These are phyloP conservation scores for Enoplosus armatus DNA, from an alignment of 2,797 vertebrate genomes.

Conservation along the genomic window DNA sequence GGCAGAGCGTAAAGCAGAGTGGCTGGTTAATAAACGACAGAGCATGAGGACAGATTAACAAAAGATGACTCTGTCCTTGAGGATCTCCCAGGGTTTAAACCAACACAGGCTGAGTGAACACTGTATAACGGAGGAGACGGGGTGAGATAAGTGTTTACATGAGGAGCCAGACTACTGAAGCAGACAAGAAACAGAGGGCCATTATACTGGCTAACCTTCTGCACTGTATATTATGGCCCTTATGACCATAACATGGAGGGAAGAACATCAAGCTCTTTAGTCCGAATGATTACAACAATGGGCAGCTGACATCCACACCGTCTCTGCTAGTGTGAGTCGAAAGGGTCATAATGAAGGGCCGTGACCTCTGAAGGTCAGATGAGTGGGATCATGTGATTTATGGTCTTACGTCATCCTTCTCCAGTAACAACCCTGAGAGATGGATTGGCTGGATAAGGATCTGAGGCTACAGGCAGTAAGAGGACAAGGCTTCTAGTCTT, in stretches of 20 bases:
- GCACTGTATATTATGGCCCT: constrained; percentile 18
- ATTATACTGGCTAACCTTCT: constrained; percentile 24
- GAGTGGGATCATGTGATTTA: constrained; percentile 57
- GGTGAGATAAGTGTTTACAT: constrained; percentile 62
- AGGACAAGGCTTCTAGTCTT: background rate
- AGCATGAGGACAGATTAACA: constrained; percentile 61
- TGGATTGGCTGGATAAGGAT: constrained; percentile 25
- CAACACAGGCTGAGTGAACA: constrained; percentile 36
- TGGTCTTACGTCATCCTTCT: constrained; percentile 48
- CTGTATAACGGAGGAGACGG: constrained; percentile 31
- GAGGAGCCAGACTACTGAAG: constrained; percentile 38
- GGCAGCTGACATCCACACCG: constrained; percentile 10
- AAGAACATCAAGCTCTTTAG: constrained; percentile 20
- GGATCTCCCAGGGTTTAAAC: constrained; percentile 58
- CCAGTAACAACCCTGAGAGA: constrained; percentile 19
- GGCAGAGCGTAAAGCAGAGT: constrained; percentile 7
- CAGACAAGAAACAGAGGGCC: constrained; percentile 24
- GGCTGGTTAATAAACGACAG: constrained; percentile 68
- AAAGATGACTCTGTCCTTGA: constrained; percentile 64
- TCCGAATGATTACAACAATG: constrained; percentile 1
- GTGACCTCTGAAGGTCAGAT: constrained; percentile 64
- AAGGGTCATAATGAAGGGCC: constrained; percentile 33
- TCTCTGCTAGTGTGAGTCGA: constrained; percentile 3
- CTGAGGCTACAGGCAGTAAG: background rate
- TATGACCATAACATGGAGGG: constrained; percentile 26